Conservation (phyloP, 2,113 vertebrate species). For the Onychostoma macrolepis region DNA sequence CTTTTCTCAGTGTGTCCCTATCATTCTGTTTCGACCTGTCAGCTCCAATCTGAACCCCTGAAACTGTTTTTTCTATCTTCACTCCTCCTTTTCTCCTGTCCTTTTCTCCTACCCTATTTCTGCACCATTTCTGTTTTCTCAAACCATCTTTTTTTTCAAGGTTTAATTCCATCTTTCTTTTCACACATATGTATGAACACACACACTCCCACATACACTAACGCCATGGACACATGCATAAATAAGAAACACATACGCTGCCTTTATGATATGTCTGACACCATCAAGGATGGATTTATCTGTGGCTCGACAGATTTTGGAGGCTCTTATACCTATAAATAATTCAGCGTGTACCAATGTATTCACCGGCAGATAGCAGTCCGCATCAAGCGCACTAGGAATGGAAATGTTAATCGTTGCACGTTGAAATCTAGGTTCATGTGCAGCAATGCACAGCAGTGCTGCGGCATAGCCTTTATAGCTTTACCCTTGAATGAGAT, state of each 20-base stretch:
- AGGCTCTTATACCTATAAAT: slow-evolving; percentile 70
- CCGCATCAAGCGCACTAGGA: slow-evolving; percentile 28
- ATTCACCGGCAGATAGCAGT: slow-evolving; percentile 60
- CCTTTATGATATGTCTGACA: slow-evolving; percentile 63
- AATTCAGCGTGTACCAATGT: slow-evolving; percentile 64
- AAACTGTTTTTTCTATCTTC: neutral
- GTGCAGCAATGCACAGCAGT: slow-evolving; percentile 42
- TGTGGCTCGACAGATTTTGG: slow-evolving; percentile 62
- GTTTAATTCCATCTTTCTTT: neutral
- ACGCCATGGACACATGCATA: neutral
- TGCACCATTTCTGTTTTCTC: neutral
- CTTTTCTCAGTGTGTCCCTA: neutral
- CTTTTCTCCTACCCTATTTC: slow-evolving; percentile 6
- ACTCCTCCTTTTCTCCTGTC: neutral
- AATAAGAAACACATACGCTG: slow-evolving; percentile 20
- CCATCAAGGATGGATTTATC: slow-evolving; percentile 66
- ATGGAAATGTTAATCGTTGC: slow-evolving; percentile 54
- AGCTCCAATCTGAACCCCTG: slow-evolving; percentile 8
- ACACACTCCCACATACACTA: slow-evolving; percentile 23
- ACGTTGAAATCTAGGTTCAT: slow-evolving; percentile 43
- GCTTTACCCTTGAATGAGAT: slow-evolving; percentile 55
- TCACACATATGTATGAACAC: neutral
- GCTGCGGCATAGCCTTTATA: slow-evolving; percentile 36
- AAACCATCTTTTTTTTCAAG: slow-evolving; percentile 13
- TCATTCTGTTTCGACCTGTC: slow-evolving; percentile 28